Conservation (phyloP, 2,888 invertebrate species). For the Acrocera orbiculus region DNA sequence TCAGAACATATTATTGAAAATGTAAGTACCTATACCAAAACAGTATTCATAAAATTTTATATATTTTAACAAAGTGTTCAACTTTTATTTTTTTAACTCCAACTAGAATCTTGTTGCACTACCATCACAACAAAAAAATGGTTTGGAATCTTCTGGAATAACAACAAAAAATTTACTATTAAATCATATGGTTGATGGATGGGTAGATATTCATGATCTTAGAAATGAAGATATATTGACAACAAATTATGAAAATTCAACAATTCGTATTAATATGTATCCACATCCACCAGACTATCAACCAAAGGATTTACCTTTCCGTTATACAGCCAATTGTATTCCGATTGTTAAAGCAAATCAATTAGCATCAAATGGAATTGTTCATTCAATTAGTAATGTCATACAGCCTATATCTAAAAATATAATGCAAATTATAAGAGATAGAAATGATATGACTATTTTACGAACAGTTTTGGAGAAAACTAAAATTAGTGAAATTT, state of each 20-base stretch:
- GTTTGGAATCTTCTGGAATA: constrained; percentile 18
- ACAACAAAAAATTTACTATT: constrained; percentile 35
- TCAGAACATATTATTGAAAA: constrained; percentile 35
- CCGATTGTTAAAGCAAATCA: constrained; percentile 41
- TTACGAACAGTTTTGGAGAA: constrained; percentile 37
- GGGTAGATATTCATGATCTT: constrained; percentile 37
- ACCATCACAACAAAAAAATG: constrained; percentile 14
- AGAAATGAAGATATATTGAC: constrained; percentile 37
- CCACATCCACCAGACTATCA: constrained; percentile 18
- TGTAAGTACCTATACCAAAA: constrained; percentile 26
- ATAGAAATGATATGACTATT: constrained; percentile 39
- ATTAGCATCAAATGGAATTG: constrained; percentile 44
- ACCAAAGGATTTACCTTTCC: constrained; percentile 20
- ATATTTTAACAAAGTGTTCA: background rate
- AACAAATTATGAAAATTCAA: constrained; percentile 23
- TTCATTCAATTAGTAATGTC: constrained; percentile 45
- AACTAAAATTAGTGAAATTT: constrained; percentile 36
- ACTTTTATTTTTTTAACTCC: constrained; percentile 12
- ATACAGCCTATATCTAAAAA: constrained; percentile 37
- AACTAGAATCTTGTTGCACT: constrained; percentile 34
- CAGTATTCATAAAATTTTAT: background rate
- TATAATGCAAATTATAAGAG: constrained; percentile 39
- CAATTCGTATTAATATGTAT: constrained; percentile 26
- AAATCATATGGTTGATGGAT: constrained; percentile 40
- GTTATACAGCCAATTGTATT: constrained; percentile 48